phyloP scores from a whole-genome alignment of 2,113 vertebrate species.

The Elanoides forficatus region DNA sequence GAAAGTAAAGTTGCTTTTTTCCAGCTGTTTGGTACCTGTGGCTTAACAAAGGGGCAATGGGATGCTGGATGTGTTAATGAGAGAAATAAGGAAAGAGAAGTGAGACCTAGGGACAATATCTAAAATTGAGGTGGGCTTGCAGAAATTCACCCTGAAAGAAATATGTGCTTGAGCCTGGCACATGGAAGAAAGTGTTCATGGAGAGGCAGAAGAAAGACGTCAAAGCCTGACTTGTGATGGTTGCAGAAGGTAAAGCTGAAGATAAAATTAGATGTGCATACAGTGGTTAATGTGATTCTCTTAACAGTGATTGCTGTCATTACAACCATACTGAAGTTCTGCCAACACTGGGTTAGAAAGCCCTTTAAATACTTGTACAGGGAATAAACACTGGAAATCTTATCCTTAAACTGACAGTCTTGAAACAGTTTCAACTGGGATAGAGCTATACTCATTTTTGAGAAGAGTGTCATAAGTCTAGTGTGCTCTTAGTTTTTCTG shows the following conservation, averaged over 20 bases:
- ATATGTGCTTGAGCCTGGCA: neutral
- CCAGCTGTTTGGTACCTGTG: neutral
- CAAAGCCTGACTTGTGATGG: neutral
- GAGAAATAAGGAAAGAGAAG: neutral
- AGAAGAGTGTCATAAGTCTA: neutral
- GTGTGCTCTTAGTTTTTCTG: neutral
- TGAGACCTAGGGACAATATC: neutral
- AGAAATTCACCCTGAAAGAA: neutral
- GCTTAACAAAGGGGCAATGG: neutral
- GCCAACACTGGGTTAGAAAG: neutral
- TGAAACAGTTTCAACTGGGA: constrained; percentile 21
- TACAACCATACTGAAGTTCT: neutral
- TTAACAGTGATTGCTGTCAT: neutral
- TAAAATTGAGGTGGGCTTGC: neutral
- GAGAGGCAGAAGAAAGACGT: neutral
- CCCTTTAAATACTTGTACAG: neutral
- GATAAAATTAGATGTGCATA: neutral
- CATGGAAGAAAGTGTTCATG: neutral
- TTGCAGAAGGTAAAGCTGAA: neutral
- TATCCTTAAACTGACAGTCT: neutral
- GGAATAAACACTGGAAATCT: neutral
- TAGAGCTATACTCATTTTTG: neutral
- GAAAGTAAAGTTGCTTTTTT: neutral
- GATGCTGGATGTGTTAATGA: neutral
- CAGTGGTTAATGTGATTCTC: neutral